Evolutionary conservation across 2,888 invertebrate species (phyloP).

Genomic region (Thecocarcelia acutangulata): DNA sequence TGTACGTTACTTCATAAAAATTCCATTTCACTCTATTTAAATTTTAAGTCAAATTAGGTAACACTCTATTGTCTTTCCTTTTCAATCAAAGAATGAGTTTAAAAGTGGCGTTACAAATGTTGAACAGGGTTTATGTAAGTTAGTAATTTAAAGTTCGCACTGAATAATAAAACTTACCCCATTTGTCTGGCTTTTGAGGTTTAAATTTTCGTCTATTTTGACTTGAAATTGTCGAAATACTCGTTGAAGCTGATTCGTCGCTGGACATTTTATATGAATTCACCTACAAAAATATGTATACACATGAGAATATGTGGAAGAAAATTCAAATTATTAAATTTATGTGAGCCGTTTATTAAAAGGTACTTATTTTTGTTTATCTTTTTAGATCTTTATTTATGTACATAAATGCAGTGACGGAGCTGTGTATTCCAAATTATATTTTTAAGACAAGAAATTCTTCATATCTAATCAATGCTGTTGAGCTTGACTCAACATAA

Average conservation of each 20-base stretch:
- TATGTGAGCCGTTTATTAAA: too few relatives aligned
- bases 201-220: background rate
- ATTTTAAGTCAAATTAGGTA: too few relatives aligned
- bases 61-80: too few relatives aligned
- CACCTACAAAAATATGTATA: background rate
- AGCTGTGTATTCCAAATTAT: background rate
- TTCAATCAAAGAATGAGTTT: too few relatives aligned
- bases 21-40: too few relatives aligned
- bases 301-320: background rate
- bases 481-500: background rate
- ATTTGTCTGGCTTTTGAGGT: slow-evolving; percentile 31
- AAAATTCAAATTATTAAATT: background rate
- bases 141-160: background rate
- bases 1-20: too few relatives aligned
- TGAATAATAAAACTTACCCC: slow-evolving; percentile 34
- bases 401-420: too few relatives aligned
- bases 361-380: too few relatives aligned
- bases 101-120: too few relatives aligned
- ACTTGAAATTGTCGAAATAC: slow-evolving; percentile 13
- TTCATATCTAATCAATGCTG: background rate
- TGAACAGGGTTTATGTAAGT: background rate
- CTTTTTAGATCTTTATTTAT: too few relatives aligned
- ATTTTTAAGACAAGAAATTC: too few relatives aligned
- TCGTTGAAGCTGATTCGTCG: slow-evolving; percentile 36
- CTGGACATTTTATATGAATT: slow-evolving; percentile 45